Conservation (phyloP, 2,113 vertebrate species). For the Sardina pilchardus region DNA sequence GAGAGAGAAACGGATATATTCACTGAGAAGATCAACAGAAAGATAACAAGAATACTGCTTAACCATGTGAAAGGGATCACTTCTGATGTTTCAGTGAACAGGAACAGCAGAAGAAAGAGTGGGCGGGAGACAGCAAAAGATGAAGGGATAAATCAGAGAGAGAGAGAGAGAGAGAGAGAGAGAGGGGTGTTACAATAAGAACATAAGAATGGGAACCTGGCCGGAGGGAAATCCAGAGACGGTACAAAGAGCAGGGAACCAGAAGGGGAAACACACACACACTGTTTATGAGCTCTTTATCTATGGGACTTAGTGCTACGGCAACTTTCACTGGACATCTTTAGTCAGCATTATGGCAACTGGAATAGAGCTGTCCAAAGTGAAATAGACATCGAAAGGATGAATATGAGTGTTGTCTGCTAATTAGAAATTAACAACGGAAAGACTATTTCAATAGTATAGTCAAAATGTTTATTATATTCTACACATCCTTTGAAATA, state of each 20-base stretch:
- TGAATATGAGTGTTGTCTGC: neutral
- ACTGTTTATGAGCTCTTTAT: neutral
- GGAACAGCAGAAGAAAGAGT: too few relatives aligned
- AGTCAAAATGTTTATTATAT: neutral
- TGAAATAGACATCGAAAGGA: neutral
- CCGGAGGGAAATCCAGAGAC: too few relatives aligned
- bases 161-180: too few relatives aligned
- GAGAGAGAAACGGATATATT: neutral
- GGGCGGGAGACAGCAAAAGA: too few relatives aligned
- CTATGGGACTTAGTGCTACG: neutral
- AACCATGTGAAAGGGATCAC: too few relatives aligned
- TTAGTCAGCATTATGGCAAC: neutral
- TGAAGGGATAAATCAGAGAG: too few relatives aligned
- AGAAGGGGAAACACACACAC: neutral
- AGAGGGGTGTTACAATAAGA: too few relatives aligned
- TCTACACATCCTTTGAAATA: neutral
- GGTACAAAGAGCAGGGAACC: too few relatives aligned
- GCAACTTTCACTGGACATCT: neutral
- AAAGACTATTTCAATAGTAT: neutral
- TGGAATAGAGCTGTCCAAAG: neutral
- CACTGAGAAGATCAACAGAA: neutral
- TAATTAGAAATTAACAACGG: neutral
- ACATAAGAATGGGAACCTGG: too few relatives aligned
- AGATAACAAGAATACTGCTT: neutral
- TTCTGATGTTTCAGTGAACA: too few relatives aligned